A percentile compares a stretch with the other conserved stretches of the same genome.
Conservation (phyloP, 2,888 invertebrate genomes). For the Cenopis cana region DNA sequence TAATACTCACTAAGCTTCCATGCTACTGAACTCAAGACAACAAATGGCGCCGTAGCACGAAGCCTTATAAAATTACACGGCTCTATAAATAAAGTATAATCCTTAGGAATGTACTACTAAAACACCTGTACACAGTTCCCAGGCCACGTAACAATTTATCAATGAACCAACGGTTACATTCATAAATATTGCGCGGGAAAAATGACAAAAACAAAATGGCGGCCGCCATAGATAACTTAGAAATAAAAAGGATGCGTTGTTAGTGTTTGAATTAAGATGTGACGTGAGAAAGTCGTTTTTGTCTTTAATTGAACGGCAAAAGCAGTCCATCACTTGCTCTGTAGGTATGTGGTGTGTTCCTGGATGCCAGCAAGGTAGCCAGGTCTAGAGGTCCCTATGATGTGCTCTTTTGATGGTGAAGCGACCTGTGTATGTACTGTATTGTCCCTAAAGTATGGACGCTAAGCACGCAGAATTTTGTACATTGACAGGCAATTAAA, state of each 20-base stretch:
- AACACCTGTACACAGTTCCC: constrained; percentile 43
- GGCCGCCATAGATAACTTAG: constrained; percentile 33
- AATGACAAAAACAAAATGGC: constrained; percentile 62
- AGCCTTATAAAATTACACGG: constrained; percentile 7
- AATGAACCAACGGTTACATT: constrained; percentile 57
- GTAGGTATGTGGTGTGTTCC: too few species aligned
- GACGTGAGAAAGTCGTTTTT: constrained; percentile 7
- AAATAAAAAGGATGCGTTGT: constrained; percentile 27
- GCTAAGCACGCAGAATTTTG: too few species aligned
- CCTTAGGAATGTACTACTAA: constrained; percentile 37
- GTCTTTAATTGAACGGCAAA: not conserved
- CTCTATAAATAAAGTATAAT: constrained; percentile 38
- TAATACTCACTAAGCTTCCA: constrained; percentile 8
- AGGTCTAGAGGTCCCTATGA: not conserved
- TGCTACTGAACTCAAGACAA: not conserved
- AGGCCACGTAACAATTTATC: constrained; percentile 55
- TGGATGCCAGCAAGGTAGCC: too few species aligned
- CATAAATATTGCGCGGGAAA: constrained; percentile 58
- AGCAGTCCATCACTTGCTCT: too few species aligned
- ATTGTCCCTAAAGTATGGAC: too few species aligned
- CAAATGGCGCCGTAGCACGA: constrained; percentile 32
- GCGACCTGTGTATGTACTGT: too few species aligned
- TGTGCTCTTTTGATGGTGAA: too few species aligned
- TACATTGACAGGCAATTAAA: too few species aligned
- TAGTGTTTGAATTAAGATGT: constrained; percentile 5